These are phyloP conservation scores for Tyto alba DNA, from an alignment of 2,113 vertebrate species.

Conservation along the genomic window DNA sequence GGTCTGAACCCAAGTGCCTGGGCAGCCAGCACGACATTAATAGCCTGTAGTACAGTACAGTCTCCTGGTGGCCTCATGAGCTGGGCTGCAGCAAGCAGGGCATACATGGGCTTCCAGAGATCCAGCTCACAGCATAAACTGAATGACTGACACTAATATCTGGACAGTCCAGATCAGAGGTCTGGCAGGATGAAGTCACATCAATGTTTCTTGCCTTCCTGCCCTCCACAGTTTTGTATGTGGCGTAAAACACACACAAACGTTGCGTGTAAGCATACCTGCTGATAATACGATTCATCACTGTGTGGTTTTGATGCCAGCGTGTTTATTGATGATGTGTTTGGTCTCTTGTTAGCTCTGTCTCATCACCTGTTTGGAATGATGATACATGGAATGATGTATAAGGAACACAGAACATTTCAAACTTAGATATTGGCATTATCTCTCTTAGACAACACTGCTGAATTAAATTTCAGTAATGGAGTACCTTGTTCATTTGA, in stretches of 20 bases:
- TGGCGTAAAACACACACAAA: background rate
- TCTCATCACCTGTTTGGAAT: background rate
- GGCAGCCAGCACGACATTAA: background rate
- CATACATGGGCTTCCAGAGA: background rate
- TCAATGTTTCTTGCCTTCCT: background rate
- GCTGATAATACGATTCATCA: background rate
- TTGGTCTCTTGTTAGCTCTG: background rate
- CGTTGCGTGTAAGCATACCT: background rate
- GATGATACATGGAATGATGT: background rate
- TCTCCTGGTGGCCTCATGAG: background rate
- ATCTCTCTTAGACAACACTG: background rate
- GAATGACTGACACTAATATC: background rate
- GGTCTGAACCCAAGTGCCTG: background rate
- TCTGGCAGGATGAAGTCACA: background rate
- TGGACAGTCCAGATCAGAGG: background rate
- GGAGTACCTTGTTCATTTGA: background rate
- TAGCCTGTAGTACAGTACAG: constrained; percentile 22
- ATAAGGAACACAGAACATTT: background rate
- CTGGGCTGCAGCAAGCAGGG: background rate
- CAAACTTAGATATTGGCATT: background rate
- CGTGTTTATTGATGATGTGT: background rate
- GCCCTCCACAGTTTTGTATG: background rate
- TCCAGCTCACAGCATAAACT: background rate
- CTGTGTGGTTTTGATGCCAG: background rate
- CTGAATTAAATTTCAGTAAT: background rate